Evolutionary conservation across 2,888 invertebrate species (phyloP), one percentile per base, ranked within the genome.

Genomic region (Macrosoma leucophasiata): DNA sequence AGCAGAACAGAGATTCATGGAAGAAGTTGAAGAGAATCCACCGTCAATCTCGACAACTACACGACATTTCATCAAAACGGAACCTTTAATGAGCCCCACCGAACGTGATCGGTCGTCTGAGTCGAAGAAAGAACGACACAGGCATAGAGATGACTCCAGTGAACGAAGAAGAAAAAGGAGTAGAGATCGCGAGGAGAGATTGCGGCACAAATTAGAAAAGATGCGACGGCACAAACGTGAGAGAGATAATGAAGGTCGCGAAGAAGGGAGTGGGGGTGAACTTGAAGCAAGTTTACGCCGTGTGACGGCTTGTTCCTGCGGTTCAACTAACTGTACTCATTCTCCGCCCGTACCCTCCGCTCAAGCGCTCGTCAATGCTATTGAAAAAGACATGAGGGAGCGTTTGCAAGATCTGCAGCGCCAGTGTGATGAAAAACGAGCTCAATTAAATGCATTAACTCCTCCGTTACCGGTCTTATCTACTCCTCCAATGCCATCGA

Each of bases 371-470:
- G 91, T 92, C 63, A 90, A 89, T 59, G 89, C 91, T 1, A 89
- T 91, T 73, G 94, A 95, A 64, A 82, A 91, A 53, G 91, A 93
- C 53, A 94, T 95, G 92, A 86, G 94, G 21, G 88, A 91, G 71
- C 88, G 90, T 36, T 65, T 96, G 40, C 92, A 93, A 12, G 94
- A 95, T 30, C 82, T 96, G 14, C 93, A 95, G 55, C 85, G 91
- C 13, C 90, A 93, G 58, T 93, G 94, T 59, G 89, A 90, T 42
- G 94, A 95, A 62, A 94, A 94, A 61, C 92, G 94, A 59, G 89
- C 89, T 15, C 93, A 95, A 67, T 74, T 96, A n/a, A 89, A 88
- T 41, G 91, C 90, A 46, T 77, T 93, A 22, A 87, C 87, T 12
- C 89, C 89, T 1, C 87, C 87, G 39, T 77, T 86, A 37, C 71